Evolutionary conservation across 30 jellyfish, hydroid and myxozoan genomes (phyloP).

Genomic region (Turritopsis dohrnii): DNA sequence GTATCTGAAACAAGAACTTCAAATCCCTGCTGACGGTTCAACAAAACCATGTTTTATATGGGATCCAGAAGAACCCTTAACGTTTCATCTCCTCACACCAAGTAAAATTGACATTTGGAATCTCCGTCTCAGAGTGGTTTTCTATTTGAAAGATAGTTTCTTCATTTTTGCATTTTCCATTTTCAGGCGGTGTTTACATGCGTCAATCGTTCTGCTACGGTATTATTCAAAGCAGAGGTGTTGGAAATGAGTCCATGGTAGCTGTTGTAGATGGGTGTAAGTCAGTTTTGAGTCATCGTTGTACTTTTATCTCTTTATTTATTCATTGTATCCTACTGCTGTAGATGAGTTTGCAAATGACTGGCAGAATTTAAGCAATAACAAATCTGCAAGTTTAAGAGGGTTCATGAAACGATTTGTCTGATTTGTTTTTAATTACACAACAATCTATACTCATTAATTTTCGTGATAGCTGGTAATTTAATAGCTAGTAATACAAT

Average conservation of each 20-base stretch:
- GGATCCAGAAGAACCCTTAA: conserved; percentile 62
- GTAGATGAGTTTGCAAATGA: no score
- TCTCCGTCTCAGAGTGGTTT: neutral
- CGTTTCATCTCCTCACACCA: conserved; percentile 46
- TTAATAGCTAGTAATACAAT: no score
- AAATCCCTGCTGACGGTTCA: conserved; percentile 11
- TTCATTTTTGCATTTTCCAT: neutral
- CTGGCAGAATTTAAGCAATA: no score
- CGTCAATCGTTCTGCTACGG: conserved; percentile 36
- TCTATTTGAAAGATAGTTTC: neutral
- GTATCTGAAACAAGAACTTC: conserved; percentile 78
- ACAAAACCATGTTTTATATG: conserved; percentile 34
- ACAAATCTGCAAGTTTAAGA: no score
- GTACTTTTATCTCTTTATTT: no score
- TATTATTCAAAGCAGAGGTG: conserved; percentile 63
- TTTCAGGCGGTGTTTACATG: conserved; percentile 53
- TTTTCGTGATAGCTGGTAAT: no score
- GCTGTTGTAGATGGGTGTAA: conserved; percentile 96
- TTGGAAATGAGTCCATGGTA: conserved; percentile 48
- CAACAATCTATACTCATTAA: no score
- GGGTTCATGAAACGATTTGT: no score
- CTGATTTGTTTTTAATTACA: no score
- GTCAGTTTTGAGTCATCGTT: neutral
- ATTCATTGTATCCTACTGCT: no score
- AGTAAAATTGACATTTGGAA: neutral